Evolutionary conservation across 2,888 invertebrate genomes (phyloP).

Genomic region (Eupithecia vulgata): DNA sequence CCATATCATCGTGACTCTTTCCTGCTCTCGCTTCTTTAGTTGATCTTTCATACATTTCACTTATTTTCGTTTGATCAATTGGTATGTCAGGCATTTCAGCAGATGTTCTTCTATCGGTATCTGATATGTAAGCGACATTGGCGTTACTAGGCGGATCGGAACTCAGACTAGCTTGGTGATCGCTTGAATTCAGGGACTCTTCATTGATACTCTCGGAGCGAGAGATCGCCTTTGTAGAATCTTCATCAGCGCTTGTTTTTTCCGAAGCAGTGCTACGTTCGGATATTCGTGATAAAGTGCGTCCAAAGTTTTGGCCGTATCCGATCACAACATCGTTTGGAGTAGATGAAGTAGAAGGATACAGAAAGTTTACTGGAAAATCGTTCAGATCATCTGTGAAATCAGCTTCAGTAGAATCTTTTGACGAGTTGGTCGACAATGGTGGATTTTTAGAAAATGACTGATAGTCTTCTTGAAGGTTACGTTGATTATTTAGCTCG

Average conservation of each 20-base stretch:
- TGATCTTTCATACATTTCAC: slow-evolving; percentile 83
- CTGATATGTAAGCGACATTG: slow-evolving; percentile 90
- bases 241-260: slow-evolving; percentile 93
- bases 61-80: slow-evolving; percentile 87
- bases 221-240: slow-evolving; percentile 93
- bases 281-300: slow-evolving; percentile 93
- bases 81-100: slow-evolving; percentile 94
- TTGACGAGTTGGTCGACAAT: slow-evolving; percentile 76
- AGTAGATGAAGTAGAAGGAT: slow-evolving; percentile 86
- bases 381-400: slow-evolving; percentile 90
- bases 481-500: slow-evolving; percentile 74
- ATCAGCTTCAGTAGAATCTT: slow-evolving; percentile 85
- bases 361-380: slow-evolving; percentile 89
- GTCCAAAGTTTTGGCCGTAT: slow-evolving; percentile 89
- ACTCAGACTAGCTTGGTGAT: slow-evolving; percentile 93
- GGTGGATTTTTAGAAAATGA: slow-evolving; percentile 80
- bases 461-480: slow-evolving; percentile 76
- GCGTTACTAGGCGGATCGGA: slow-evolving; percentile 92
- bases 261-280: slow-evolving; percentile 95
- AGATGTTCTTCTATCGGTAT: slow-evolving; percentile 90
- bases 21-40: slow-evolving; percentile 73
- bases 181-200: slow-evolving; percentile 92
- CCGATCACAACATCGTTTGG: slow-evolving; percentile 88
- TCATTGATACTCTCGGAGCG: slow-evolving; percentile 93
- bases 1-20: slow-evolving; percentile 57